Evolutionary conservation across 2,797 vertebrate species (phyloP), one percentile per base, ranked within the genome.

Genomic region (Sebastes dallii): DNA sequence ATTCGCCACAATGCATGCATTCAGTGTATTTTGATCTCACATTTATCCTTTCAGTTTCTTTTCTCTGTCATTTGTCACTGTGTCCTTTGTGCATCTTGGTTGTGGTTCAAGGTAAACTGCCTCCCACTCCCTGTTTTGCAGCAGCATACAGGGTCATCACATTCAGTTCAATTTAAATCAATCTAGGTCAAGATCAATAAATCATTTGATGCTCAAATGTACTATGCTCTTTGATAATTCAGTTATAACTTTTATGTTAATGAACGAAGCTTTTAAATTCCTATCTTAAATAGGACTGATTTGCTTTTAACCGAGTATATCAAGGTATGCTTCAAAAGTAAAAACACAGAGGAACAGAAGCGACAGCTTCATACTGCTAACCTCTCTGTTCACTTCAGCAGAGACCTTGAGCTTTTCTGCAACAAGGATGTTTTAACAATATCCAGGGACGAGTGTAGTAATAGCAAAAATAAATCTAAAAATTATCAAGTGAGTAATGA

Each of bases 11-110:
- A 84, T 83, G 68, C 76, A 78, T 82, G 72, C 77, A 75, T 80
- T 86, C 81, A 83, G 27, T 77, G 76, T 62, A 46, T 88, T 90
- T 86, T 83, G 69, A 90, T 74, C 72, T 75, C n/a, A 68, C 65
- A 66, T 82, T 84, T 67, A 80, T 85, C 22, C 55, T 72, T 78
- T 80, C 56, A n/a, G 16, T 27, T 75, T 76, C 34, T 61, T 69
- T 72, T 71, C 65, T 18, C 16, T 52, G 13, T 54, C 39, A 36
- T 72, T 75, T 77, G 42, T 88, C 69, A 25, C 7, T 67, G n/a
- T 39, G 58, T 81, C 75, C 81, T 86, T 22, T 34, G 34, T 64
- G 36, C 58, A 68, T 72, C 34, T 59, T 62, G 54, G 34, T 36
- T 66, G 39, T 42, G 59, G 20, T 72, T 75, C 20, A 54, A n/a